phyloP scores from a whole-genome alignment of 2,113 vertebrate species.

The Miniopterus natalensis region DNA sequence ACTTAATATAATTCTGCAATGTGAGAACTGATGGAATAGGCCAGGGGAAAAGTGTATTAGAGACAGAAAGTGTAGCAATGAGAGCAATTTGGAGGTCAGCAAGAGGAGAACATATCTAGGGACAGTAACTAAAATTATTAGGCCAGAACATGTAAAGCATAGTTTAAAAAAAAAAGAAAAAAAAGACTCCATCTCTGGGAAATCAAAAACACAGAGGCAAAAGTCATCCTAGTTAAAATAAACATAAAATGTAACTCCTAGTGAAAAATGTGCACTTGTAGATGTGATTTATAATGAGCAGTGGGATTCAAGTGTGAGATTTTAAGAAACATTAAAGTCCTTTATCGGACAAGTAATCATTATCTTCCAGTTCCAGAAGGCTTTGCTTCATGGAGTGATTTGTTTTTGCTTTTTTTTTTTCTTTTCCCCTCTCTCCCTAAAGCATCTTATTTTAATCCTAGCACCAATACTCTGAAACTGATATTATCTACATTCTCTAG shows the following conservation, averaged over 20 bases:
- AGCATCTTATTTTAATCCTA: neutral
- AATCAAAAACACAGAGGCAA: neutral
- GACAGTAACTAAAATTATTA: neutral
- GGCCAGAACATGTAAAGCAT: neutral
- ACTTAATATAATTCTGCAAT: constrained; percentile 4
- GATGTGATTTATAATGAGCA: neutral
- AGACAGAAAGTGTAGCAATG: neutral
- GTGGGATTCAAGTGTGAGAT: neutral
- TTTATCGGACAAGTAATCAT: neutral
- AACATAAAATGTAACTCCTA: neutral
- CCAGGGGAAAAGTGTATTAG: neutral
- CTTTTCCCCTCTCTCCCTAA: neutral
- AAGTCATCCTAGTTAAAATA: neutral
- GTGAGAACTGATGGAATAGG: neutral
- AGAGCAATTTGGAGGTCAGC: neutral
- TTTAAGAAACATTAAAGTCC: neutral
- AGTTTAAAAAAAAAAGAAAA: neutral
- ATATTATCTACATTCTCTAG: neutral
- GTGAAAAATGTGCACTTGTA: neutral
- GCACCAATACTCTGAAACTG: neutral
- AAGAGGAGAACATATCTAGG: neutral
- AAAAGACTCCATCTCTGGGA: neutral
- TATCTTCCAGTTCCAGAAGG: neutral
- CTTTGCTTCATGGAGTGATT: neutral
- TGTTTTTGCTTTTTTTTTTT: neutral